Base-by-base conservation (phyloP, 2,797 vertebrate genomes). In the Pipistrellus pipistrellus region DNA sequence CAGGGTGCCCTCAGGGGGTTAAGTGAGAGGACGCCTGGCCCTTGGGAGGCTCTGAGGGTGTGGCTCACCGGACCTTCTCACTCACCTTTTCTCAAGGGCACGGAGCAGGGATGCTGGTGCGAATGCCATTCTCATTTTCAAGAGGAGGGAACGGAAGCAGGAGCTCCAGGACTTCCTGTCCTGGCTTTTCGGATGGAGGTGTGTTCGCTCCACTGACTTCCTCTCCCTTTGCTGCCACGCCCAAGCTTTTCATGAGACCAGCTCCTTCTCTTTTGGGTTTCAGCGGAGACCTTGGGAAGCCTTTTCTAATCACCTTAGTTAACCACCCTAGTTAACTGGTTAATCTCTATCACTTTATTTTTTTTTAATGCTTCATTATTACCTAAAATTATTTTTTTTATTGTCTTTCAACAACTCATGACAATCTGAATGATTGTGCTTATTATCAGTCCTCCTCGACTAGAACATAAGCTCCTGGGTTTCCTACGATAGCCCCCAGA, bases 321-420 rank as follows among this genome's bases (percentile, higher is more conserved):
- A 72, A 10, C n/a, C 14, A 38, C 14, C 14, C 21, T 76, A 11
- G 30, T n/a, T 89, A 41, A 57, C 38, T 57, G 41, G 38, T 41
- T 35, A 81, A 72, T 72, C 21, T 57, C 32, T 51, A 14, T 68
- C 15, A 27, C 66, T 53, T 91, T 66, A 55, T 41, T 41, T 41
- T 41, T 83, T 77, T 84, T 90, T 87, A 88, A 64, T 6, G 18
- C 69, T n/a, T 81, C 25, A 46, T 80, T 84, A 69, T 62, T 17
- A 68, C 69, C 35, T 23, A 51, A 85, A 55, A 72, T 66, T 44
- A 44, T 35, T 72, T 76, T 73, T 35, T 93, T 93, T 64, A 64
- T 27, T 72, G 0, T 72, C 53, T 88, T 83, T 78, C 71, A 89
- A 75, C 23, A 83, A 13, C 14, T 80, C 41, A 64, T 35, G 11